Conservation (phyloP, 2,113 vertebrate species). For the Corvus cornix region DNA sequence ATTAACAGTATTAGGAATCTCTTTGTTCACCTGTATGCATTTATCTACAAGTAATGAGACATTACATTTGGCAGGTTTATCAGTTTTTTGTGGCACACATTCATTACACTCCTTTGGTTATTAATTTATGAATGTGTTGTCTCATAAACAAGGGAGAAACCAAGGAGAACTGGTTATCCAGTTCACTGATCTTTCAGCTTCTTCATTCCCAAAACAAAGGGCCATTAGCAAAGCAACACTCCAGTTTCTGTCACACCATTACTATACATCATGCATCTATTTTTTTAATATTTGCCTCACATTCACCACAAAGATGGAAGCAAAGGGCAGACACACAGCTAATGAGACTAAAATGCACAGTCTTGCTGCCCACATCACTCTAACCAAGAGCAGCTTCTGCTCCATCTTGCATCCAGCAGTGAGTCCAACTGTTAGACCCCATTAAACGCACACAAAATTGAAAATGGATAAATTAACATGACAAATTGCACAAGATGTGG, state of each 20-base stretch:
- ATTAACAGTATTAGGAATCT: not conserved
- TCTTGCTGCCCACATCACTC: not conserved
- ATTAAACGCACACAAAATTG: not conserved
- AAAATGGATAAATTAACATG: not conserved
- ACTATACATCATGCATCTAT: not conserved
- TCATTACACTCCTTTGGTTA: not conserved
- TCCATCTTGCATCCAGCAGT: not conserved
- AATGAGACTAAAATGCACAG: not conserved
- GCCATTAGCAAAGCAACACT: not conserved
- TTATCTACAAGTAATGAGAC: not conserved
- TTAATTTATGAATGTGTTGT: not conserved
- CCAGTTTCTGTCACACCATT: not conserved
- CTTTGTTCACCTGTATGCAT: not conserved
- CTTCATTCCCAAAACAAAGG: conserved; percentile 1
- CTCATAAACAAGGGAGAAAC: not conserved
- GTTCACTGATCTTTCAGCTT: not conserved
- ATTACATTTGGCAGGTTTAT: not conserved
- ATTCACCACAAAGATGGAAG: not conserved
- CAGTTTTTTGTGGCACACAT: not conserved
- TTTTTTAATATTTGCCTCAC: not conserved
- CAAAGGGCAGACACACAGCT: not conserved
- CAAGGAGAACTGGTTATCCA: not conserved
- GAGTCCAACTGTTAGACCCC: not conserved
- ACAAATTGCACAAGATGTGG: not conserved
- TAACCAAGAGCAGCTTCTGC: not conserved